Percentiles rank a stretch among this genome's conserved stretches.
phyloP scores from a whole-genome alignment of 1,140 invertebrate genomes.

The Steinernema khuongi region DNA sequence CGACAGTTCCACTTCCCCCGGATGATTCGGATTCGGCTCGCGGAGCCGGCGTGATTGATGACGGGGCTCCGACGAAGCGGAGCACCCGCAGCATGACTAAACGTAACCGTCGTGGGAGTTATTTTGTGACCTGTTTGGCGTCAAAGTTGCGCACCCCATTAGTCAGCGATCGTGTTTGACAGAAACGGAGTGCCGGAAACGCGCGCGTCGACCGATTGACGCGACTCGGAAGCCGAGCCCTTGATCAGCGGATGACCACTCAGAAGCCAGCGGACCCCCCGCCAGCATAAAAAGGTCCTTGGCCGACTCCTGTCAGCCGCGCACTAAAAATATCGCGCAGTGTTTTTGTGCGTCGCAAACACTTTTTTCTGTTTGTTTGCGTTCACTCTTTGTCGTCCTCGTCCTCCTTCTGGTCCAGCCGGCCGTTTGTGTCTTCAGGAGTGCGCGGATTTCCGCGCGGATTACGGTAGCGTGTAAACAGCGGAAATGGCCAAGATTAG shows the following conservation, averaged over 20 bases:
- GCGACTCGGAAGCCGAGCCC: not conserved
- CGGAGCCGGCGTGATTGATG: not conserved
- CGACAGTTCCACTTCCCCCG: too few species aligned
- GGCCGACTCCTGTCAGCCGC: not conserved
- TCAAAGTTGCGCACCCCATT: not conserved
- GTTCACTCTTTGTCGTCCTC: not conserved
- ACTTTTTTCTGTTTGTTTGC: not conserved
- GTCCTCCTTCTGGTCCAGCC: too few species aligned
- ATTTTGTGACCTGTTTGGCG: not conserved
- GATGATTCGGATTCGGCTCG: not conserved
- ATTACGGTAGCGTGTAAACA: too few species aligned
- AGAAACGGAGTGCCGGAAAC: not conserved
- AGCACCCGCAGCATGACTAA: not conserved
- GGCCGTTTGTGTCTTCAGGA: too few species aligned
- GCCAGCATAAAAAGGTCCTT: not conserved
- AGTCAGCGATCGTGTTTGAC: not conserved
- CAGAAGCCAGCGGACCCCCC: not conserved
- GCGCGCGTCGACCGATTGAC: not conserved
- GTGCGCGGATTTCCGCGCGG: too few species aligned
- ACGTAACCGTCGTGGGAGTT: not conserved
- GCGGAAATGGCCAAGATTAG: too few species aligned
- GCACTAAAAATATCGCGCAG: not conserved
- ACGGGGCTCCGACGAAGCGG: not conserved
- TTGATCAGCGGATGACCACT: constrained; percentile 9
- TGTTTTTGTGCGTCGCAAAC: not conserved